A percentile compares a stretch with the other conserved stretches of the same genome.
These are phyloP conservation scores for Helicoverpa assulta DNA, from an alignment of 2,888 invertebrate species.

Conservation along the genomic window DNA sequence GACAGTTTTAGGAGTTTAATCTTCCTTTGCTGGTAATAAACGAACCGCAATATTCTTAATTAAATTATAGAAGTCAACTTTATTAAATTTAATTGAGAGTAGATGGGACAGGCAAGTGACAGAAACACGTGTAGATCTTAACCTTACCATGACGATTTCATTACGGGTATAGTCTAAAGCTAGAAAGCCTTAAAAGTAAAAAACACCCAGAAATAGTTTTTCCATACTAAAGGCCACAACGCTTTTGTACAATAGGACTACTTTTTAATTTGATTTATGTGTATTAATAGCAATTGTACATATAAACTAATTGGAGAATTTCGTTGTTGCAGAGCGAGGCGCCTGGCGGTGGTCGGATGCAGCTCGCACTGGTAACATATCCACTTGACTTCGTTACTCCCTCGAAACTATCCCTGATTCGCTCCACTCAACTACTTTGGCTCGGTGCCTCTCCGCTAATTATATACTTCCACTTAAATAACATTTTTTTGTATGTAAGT, in stretches of 20 bases:
- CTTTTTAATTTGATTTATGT: slow-evolving; percentile 16
- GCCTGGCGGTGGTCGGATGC: slow-evolving; percentile 66
- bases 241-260: too few species aligned
- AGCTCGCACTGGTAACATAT: slow-evolving; percentile 70
- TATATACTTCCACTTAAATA: slow-evolving; percentile 67
- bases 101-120: slow-evolving; percentile 4
- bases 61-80: background rate
- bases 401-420: slow-evolving; percentile 66
- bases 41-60: background rate
- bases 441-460: slow-evolving; percentile 74
- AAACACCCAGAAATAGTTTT: background rate
- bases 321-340: slow-evolving; percentile 69
- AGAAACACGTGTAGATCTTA: slow-evolving; percentile 11
- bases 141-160: slow-evolving; percentile 1
- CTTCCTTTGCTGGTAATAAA: slow-evolving; percentile 11
- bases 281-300: slow-evolving; percentile 26
- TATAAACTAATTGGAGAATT: slow-evolving; percentile 60
- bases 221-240: background rate
- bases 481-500: slow-evolving; percentile 52
- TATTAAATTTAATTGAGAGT: background rate
- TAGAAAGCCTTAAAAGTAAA: too few species aligned
- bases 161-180: too few species aligned
- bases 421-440: slow-evolving; percentile 69
- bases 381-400: slow-evolving; percentile 70
- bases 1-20: slow-evolving; percentile 28